phyloP scores from a whole-genome alignment of 2,888 invertebrate genomes.

The Ethmia dodecea region DNA sequence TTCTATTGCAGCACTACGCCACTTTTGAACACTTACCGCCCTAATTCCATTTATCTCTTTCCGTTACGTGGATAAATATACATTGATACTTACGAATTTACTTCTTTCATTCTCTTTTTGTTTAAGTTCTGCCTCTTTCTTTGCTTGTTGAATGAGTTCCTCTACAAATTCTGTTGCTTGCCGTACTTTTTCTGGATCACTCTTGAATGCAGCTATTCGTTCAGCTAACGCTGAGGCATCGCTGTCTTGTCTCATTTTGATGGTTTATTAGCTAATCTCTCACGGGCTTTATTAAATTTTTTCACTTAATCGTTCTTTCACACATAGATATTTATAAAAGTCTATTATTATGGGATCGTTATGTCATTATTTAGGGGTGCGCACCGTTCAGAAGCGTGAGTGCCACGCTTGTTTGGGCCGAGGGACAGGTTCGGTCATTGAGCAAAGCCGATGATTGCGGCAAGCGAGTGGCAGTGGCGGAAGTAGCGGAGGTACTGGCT shows the following conservation, averaged over 20 bases:
- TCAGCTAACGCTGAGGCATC: slow-evolving; percentile 58
- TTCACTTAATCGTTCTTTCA: slow-evolving; percentile 26
- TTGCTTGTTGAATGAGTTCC: slow-evolving; percentile 78
- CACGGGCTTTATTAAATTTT: slow-evolving; percentile 19
- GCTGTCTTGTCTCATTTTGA: slow-evolving; percentile 60
- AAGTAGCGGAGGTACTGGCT: slow-evolving; percentile 46
- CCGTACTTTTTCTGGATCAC: slow-evolving; percentile 78
- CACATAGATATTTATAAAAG: slow-evolving; percentile 27
- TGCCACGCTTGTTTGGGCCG: slow-evolving; percentile 25
- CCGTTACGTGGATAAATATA: slow-evolving; percentile 67
- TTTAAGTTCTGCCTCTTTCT: slow-evolving; percentile 77
- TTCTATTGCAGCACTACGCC: slow-evolving; percentile 54
- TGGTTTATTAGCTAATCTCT: slow-evolving; percentile 8
- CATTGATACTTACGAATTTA: slow-evolving; percentile 76
- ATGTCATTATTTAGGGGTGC: slow-evolving; percentile 26
- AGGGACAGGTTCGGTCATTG: slow-evolving; percentile 45
- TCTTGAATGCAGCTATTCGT: slow-evolving; percentile 76
- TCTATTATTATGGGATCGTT: slow-evolving; percentile 24
- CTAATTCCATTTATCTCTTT: slow-evolving; percentile 53
- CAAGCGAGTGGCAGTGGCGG: slow-evolving; percentile 35
- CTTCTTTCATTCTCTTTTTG: slow-evolving; percentile 77
- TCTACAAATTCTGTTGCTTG: slow-evolving; percentile 78
- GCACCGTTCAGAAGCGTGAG: slow-evolving; percentile 27
- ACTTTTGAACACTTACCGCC: slow-evolving; percentile 70
- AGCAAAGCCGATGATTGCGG: slow-evolving; percentile 19